Base-by-base conservation (phyloP, 2,888 invertebrate genomes). In the Drosophila monieri region DNA sequence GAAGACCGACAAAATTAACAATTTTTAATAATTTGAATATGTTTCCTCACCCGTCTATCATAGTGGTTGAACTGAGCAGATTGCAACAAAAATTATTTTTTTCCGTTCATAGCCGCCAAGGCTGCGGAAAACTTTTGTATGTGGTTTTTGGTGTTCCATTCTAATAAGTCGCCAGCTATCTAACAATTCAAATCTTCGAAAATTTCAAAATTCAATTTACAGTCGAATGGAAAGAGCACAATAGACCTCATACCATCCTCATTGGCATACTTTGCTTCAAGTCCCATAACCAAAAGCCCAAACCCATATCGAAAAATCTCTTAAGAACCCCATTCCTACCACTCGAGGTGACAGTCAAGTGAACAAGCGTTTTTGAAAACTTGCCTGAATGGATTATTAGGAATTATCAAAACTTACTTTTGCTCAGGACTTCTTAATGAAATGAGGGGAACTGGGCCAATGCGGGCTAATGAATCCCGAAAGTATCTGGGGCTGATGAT, bases 351-450 rank as follows among this genome's bases (percentile, higher is more conserved):
- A 67, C 73, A 60, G 74, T 27, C 62, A 86, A 89, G 74, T 84
- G 76, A 84, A 71, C 88, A 89, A 88, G 77, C 73, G 80, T 80
- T 81, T 78, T 71, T 60, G 73, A 76, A 78, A 87, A 87, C 77
- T 89, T 88, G 71, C 49, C 69, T 80, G 83, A 89, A 88, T 88
- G 79, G 88, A 89, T 89, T 88, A 88, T 89, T 88, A 78, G 85
- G 88, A 88, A 89, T 88, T 88, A 88, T 83, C 77, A 76, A 80
- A 89, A 88, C 88, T 88, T 89, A 88, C 87, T 88, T 89, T 85
- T 80, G 80, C 83, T 81, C 68, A 81, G 75, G 74, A 75, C 74
- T 62, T 54, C 56, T 55, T 43, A 49, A 52, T 59, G 67, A 59
- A 76, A 74, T 66, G 72, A 49, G 21, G 61, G 51, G 55, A 32